A percentile compares a stretch with the other conserved stretches of the same genome.
phyloP scores from a whole-genome alignment of 2,113 vertebrate species.

The Hylia prasina region DNA sequence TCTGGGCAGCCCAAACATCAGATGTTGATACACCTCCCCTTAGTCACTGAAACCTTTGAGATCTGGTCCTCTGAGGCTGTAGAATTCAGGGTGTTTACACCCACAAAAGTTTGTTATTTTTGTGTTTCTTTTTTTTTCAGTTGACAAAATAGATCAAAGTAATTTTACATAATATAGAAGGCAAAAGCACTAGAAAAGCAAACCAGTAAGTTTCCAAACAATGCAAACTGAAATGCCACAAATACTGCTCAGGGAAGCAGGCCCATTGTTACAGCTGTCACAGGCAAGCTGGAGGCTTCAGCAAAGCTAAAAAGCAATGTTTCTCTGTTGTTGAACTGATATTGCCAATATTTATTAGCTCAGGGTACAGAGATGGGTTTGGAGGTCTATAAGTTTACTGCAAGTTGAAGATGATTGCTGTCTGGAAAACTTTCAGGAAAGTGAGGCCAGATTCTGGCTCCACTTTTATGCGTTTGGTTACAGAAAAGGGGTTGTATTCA shows the following conservation, averaged over 20 bases:
- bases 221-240: neutral
- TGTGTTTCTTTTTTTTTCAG: neutral
- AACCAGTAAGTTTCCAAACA: neutral
- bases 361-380: neutral
- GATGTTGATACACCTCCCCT: neutral
- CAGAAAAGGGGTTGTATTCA: neutral
- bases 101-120: neutral
- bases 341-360: neutral
- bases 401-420: neutral
- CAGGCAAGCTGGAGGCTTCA: neutral
- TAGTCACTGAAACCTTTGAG: neutral
- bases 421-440: neutral
- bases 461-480: neutral
- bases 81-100: neutral
- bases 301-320: neutral
- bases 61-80: neutral
- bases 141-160: neutral
- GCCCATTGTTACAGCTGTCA: neutral
- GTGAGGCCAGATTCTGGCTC: neutral
- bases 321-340: neutral
- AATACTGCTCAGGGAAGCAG: neutral
- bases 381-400: neutral
- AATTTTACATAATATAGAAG: neutral
- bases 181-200: neutral
- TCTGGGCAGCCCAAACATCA: neutral